Percentiles rank a stretch among this genome's conserved stretches.
These are phyloP conservation scores for Botrylloides violaceus DNA, from an alignment of 23 tunicate species.

Conservation along the genomic window DNA sequence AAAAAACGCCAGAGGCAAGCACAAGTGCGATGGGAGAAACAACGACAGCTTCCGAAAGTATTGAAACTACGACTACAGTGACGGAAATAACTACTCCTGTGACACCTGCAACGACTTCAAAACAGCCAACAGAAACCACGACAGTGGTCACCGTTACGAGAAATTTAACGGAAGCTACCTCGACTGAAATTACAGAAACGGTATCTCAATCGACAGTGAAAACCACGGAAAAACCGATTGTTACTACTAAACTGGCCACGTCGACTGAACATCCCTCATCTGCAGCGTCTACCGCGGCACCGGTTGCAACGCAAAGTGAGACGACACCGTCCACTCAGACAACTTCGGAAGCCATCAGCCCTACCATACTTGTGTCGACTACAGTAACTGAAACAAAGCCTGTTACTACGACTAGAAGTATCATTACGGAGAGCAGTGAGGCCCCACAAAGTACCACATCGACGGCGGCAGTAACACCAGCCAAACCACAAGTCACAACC, in stretches of 20 bases:
- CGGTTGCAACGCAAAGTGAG: background rate
- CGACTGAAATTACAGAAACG: background rate
- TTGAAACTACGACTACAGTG: slow-evolving; percentile 45
- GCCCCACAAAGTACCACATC: too few relatives aligned
- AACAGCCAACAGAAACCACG: background rate
- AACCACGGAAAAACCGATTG: slow-evolving; percentile 22
- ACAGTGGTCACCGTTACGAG: background rate
- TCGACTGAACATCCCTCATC: slow-evolving; percentile 13
- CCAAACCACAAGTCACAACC: background rate
- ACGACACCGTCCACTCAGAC: background rate
- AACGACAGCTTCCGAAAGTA: background rate
- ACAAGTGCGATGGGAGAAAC: background rate
- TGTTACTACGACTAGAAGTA: background rate
- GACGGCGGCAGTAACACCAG: background rate
- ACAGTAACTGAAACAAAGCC: background rate
- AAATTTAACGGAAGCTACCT: background rate
- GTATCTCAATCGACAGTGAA: slow-evolving; percentile 20
- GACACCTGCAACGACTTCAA: background rate
- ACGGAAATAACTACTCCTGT: slow-evolving; percentile 65
- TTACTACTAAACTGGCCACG: background rate
- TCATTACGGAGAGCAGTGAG: background rate
- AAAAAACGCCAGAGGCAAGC: background rate
- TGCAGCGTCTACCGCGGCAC: slow-evolving; percentile 6
- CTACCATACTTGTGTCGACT: background rate
- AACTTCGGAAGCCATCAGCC: background rate